Percentiles rank a stretch among this genome's conserved stretches.
Conservation (phyloP, 92 coral and sea anemone species). For the Epizoanthus rinbou region DNA sequence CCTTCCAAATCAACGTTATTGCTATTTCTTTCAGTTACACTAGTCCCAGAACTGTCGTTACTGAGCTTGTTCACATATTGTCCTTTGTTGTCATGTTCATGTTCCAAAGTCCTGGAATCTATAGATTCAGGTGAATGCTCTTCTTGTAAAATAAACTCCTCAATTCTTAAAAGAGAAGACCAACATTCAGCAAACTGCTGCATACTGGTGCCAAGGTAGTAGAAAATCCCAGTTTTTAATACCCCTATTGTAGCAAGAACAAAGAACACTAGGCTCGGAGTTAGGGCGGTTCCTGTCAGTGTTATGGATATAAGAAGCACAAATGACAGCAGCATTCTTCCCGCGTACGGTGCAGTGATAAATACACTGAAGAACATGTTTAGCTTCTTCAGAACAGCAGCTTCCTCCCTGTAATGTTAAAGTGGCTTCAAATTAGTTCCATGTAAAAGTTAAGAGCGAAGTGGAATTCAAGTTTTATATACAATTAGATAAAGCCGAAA, state of each 20-base stretch:
- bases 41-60: background rate
- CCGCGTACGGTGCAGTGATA: background rate
- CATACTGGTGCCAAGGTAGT: background rate
- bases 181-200: constrained; percentile 6
- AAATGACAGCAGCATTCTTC: background rate
- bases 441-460: no score
- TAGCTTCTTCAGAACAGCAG: background rate
- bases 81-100: background rate
- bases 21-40: background rate
- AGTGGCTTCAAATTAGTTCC: no score
- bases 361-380: background rate
- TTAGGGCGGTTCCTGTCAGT: background rate
- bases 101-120: background rate
- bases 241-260: background rate
- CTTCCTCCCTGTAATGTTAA: background rate
- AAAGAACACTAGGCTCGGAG: background rate
- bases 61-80: background rate
- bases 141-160: background rate
- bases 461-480: no score
- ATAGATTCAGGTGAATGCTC: background rate
- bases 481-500: no score
- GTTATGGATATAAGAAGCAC: background rate
- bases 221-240: background rate
- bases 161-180: background rate
- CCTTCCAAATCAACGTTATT: no score